phyloP scores from a whole-genome alignment of 2,888 invertebrate genomes.

The Bellardia bayeri region DNA sequence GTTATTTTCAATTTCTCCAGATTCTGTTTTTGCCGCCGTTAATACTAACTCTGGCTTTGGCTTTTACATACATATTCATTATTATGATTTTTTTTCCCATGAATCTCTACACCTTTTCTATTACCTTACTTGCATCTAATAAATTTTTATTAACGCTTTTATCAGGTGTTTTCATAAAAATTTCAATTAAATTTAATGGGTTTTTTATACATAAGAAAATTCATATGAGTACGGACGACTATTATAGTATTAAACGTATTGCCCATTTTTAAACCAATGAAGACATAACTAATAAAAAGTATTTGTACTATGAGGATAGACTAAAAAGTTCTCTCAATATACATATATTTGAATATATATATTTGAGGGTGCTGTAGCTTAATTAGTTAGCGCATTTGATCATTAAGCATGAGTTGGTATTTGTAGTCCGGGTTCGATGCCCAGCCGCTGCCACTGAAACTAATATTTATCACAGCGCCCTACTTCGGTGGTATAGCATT shows the following conservation, averaged over 20 bases:
- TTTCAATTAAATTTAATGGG: constrained; percentile 69
- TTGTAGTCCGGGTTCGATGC: too few relatives aligned
- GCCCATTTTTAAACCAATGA: not conserved
- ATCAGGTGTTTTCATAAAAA: constrained; percentile 63
- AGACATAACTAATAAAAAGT: not conserved
- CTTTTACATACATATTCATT: not conserved
- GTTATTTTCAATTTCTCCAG: too few relatives aligned
- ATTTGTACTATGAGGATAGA: not conserved
- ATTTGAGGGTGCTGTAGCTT: too few relatives aligned
- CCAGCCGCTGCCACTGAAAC: too few relatives aligned
- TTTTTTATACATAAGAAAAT: not conserved
- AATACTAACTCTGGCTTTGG: not conserved
- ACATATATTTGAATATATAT: too few relatives aligned
- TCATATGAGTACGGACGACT: not conserved
- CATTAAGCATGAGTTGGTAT: too few relatives aligned
- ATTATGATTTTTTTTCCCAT: not conserved
- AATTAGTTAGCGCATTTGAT: too few relatives aligned
- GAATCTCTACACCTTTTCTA: not conserved
- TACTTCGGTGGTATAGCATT: too few relatives aligned
- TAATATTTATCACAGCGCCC: too few relatives aligned
- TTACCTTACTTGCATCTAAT: not conserved
- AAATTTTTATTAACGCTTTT: constrained; percentile 13
- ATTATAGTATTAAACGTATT: not conserved
- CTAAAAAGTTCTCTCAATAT: too few relatives aligned
- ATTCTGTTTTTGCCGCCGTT: too few relatives aligned